Evolutionary conservation across 2,113 vertebrate genomes (phyloP), one percentile per base, ranked within the genome.

Genomic region (Misgurnus anguillicaudatus): DNA sequence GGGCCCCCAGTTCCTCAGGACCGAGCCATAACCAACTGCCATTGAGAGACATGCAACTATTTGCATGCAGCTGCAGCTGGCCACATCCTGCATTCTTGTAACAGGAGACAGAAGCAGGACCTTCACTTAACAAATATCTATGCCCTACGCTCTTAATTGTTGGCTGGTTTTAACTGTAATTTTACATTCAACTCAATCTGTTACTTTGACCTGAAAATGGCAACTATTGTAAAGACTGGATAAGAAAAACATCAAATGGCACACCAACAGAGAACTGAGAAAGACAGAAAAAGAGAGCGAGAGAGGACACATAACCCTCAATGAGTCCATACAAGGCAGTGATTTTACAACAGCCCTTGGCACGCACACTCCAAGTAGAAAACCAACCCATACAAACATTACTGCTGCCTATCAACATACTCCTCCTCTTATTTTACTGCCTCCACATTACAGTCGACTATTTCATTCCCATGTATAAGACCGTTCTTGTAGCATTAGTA

Each of bases 31-130:
- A 79, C 86, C 88, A 87, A 83, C 88, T 87, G 83, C 74, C 57
- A 55, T 36, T 60, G 47, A 48, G 24, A 24, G 21, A 76, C 36
- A 19, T 58, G 6, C 62, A 42, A 53, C 38, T 58, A 58, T 82
- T 69, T 70, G 53, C 58, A 58, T 66, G 75, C 75, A 82, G 75
- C 78, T 82, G 85, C 53, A 53, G 42, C 41, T 66, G 2, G 1
- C 68, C 83, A 87, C 77, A 82, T 86, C 75, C 83, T 81, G 84
- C 82, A 86, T 89, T 89, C 75, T 78, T 86, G 69, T 16, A 65
- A 84, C 74, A 58, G 62, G 65, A 75, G 71, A 53, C 57, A 75
- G 75, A 19, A 41, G 42, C 5, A 69, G 73, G 42, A 66, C 58
- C 51, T 63, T 39, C 3, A 13, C 38, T 14, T 66, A 41, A 48